Evolutionary conservation across 2,888 invertebrate genomes (phyloP).

Genomic region (Drosophila ochracea): DNA sequence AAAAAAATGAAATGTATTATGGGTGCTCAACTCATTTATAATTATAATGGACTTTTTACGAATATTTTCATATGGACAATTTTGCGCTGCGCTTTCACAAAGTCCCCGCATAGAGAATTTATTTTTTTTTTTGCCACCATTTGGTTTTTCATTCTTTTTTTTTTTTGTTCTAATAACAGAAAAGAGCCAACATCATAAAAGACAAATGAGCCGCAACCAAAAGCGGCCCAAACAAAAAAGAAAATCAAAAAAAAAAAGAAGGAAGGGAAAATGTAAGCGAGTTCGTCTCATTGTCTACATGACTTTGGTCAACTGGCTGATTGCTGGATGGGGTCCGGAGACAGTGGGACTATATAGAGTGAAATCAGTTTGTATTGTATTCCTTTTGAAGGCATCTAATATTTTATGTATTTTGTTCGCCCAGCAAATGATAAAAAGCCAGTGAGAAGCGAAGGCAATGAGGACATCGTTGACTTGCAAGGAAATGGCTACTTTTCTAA

Average conservation of each 20-base stretch:
- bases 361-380: constrained; percentile 77
- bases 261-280: constrained; percentile 43
- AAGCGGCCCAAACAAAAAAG: constrained; percentile 28
- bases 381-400: constrained; percentile 76
- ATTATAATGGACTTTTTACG: constrained; percentile 80
- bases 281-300: constrained; percentile 64
- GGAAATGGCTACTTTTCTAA: constrained; percentile 81
- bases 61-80: constrained; percentile 47
- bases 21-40: constrained; percentile 80
- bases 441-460: constrained; percentile 8
- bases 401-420: constrained; percentile 74
- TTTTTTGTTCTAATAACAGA: constrained; percentile 43
- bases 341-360: constrained; percentile 17
- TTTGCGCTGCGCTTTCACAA: constrained; percentile 29
- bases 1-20: constrained; percentile 69
- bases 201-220: constrained; percentile 79
- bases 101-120: constrained; percentile 1
- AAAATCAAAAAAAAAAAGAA: constrained; percentile 25
- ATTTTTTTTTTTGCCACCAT: constrained; percentile 19
- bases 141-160: constrained; percentile 21
- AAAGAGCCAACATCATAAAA: constrained; percentile 73
- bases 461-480: constrained; percentile 55
- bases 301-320: constrained; percentile 63
- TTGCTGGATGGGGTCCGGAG: constrained; percentile 18
- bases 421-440: constrained; percentile 53